Evolutionary conservation across 2,113 vertebrate species (phyloP).

Genomic region (Macrotis lagotis): DNA sequence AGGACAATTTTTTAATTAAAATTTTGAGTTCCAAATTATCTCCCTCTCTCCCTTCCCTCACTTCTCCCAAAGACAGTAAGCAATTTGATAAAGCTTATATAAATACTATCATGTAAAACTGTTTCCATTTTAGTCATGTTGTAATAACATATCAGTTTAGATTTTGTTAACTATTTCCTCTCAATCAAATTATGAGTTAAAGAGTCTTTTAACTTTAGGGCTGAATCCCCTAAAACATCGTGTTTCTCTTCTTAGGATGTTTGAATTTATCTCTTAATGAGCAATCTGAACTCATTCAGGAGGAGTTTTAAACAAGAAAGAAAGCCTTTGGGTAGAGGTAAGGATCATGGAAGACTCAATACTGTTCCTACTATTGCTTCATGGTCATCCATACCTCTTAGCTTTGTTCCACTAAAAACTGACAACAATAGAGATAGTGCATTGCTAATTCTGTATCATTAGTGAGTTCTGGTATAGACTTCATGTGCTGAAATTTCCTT

Average conservation of each 20-base stretch:
- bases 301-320: neutral
- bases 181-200: neutral
- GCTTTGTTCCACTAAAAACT: slow-evolving; percentile 31
- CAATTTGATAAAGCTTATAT: neutral
- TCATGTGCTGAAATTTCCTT: slow-evolving; percentile 28
- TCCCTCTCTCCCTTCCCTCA: neutral
- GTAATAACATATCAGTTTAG: neutral
- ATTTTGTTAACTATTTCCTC: neutral
- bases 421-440: neutral
- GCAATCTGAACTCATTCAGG: neutral
- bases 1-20: neutral
- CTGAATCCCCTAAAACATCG: neutral
- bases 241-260: neutral
- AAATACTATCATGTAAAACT: neutral
- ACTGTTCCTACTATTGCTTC: neutral
- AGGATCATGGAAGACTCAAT: neutral
- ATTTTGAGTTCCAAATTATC: neutral
- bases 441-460: neutral
- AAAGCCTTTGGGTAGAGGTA: neutral
- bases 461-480: neutral
- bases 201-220: neutral
- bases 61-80: neutral
- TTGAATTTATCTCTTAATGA: neutral
- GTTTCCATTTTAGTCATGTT: neutral
- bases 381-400: neutral